Evolutionary conservation across 2,888 invertebrate genomes (phyloP).

Genomic region (Phragmatobia fuliginosa): DNA sequence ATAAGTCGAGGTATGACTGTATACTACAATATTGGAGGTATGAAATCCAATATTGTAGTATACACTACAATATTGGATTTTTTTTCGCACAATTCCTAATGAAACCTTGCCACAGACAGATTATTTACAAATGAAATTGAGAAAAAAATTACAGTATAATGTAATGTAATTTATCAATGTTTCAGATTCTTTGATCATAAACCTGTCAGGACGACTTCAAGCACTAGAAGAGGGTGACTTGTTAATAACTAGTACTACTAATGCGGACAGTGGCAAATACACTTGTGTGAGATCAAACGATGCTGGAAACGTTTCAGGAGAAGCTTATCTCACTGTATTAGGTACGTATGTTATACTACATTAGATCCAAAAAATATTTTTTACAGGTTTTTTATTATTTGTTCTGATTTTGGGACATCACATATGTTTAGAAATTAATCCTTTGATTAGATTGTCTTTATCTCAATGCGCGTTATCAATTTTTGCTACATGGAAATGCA

Average conservation of each 20-base stretch:
- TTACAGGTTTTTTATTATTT: neutral
- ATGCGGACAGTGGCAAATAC: conserved; percentile 95
- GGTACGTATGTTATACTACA: conserved; percentile 84
- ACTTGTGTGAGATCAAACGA: conserved; percentile 96
- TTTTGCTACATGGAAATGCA: conserved; percentile 17
- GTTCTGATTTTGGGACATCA: conserved; percentile 16
- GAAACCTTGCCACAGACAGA: too few relatives aligned
- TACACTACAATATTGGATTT: too few relatives aligned
- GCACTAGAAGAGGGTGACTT: conserved; percentile 95
- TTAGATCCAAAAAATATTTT: neutral
- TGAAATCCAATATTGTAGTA: too few relatives aligned
- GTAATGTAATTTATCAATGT: conserved; percentile 32
- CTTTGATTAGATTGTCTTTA: conserved; percentile 35
- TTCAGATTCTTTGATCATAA: conserved; percentile 81
- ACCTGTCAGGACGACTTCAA: conserved; percentile 91
- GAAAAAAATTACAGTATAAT: neutral
- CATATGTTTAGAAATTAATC: conserved; percentile 13
- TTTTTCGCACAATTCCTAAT: neutral
- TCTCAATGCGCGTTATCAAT: conserved; percentile 20
- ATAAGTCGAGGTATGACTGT: too few relatives aligned
- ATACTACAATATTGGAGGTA: too few relatives aligned
- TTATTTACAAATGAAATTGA: neutral
- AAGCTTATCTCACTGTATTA: conserved; percentile 93
- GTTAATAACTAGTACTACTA: conserved; percentile 93
- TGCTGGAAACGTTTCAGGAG: conserved; percentile 94